Base-by-base conservation (phyloP, 2,888 invertebrate genomes). In the Mythimna albipuncta region DNA sequence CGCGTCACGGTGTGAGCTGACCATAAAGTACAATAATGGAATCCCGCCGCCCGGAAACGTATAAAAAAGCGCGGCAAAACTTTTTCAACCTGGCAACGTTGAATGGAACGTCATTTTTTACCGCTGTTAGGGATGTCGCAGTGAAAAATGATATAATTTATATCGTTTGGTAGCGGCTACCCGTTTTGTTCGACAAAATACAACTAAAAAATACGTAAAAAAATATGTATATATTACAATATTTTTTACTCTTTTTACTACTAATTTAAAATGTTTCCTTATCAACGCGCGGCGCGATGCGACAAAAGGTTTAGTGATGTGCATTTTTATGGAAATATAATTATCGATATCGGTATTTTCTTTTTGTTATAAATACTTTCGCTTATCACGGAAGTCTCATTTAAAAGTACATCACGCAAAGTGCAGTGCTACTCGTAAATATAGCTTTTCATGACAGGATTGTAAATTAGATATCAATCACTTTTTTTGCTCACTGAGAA, bases 101-200 rank as follows among this genome's bases (percentile, higher is more conserved):
- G 93, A 96, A 96, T 95, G 95, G 94, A 89, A 89, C 93, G 92
- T 94, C 94, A 96, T 96, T 96, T 96, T 96, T 96, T 95, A 96
- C 93, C 93, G 93, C 94, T 92, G 95, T 94, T 94, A 94, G 94
- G 94, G 94, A 92, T 95, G 95, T 95, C 95, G 93, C 93, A 93
- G 92, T 96, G 96, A 96, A 95, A 96, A 96, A 96, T 96, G 95
- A 94, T 96, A 96, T 96, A 96, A 96, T 96, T 96, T 96, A 96
- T 96, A 96, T 96, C 94, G 88, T 87, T 87, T 92, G 93, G 94
- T 94, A 94, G 95, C 95, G 93, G 96, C 96, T 96, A 96, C 96
- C 91, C 95, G 96, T 96, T 96, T 96, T 96, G 95, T 95, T 93
- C 90, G 93, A 94, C 93, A 94, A 95, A 95, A 94, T 94, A 95